Evolutionary conservation across 2,888 invertebrate genomes (phyloP), one percentile per base, ranked within the genome.

Genomic region (Chaitophorus viminalis): DNA sequence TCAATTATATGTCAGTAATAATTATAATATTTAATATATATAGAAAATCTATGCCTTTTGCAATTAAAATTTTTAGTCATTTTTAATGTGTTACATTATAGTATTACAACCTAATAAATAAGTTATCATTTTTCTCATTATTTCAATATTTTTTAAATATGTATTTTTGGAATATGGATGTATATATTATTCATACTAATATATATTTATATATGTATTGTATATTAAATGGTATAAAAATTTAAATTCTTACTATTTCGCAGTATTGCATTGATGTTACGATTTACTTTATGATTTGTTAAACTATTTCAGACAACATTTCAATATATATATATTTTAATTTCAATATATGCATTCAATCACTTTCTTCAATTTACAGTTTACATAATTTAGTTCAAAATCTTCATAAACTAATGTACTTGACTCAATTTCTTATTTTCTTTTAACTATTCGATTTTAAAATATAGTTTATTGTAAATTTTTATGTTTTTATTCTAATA

Each of bases 41-140:
- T 68, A 74, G 65, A 84, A 68, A 31, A 46, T 68, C 0, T n/a
- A 65, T 65, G 75, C 60, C 39, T 75, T 84, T 84, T 76, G 25
- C 31, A 1, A 84, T 76, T 33, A 31, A 65, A 74, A 83, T 83
- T 74, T 81, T 76, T 76, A 84, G 84, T 84, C 31, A 76, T 65
- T 84, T 75, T 75, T 84, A 68, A 29, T 75, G 60, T 75, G 74
- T 83, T 36, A 83, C 82, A 54, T 36, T 9, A 82, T 54, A 75
- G 72, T 75, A 83, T 83, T 75, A 83, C 60, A 82, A 1, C n/a
- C 11, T 75, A 36, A 83, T 75, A n/a, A 52, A 29, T 82, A 82
- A 81, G 8, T 36, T 74, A 74, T 83, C 21, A 83, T 76, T 21
- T 75, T 60, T 60, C n/a, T 60, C 54, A 60, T 82, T 83, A 36